phyloP scores from a whole-genome alignment of 2,113 vertebrate genomes.

The Synodontis membranacea region DNA sequence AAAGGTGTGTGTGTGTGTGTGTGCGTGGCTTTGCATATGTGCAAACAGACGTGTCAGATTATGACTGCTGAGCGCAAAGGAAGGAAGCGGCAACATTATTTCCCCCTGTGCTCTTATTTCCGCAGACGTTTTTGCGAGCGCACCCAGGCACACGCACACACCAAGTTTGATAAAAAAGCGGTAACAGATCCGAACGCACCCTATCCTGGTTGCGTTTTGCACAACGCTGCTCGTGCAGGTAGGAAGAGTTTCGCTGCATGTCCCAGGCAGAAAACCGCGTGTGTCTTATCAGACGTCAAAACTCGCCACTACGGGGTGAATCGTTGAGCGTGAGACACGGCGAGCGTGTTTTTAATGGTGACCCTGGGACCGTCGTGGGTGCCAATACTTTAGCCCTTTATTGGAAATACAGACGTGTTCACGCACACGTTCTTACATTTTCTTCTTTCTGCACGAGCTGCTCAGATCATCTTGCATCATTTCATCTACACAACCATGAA shows the following conservation, averaged over 20 bases:
- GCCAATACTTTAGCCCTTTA: neutral
- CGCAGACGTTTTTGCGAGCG: no score
- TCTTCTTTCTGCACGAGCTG: no score
- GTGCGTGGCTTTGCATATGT: neutral
- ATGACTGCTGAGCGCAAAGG: slow-evolving; percentile 25
- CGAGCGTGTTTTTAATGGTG: neutral
- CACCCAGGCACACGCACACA: slow-evolving; percentile 5
- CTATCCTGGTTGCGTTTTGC: neutral
- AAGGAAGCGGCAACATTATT: slow-evolving; percentile 1
- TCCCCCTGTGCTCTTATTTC: neutral
- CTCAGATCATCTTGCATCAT: no score
- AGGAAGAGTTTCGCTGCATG: neutral
- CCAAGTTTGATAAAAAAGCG: neutral
- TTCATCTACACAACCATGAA: no score
- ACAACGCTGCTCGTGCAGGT: neutral
- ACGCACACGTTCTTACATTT: no score
- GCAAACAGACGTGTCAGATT: slow-evolving; percentile 7
- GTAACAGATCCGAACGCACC: neutral
- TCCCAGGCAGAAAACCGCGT: neutral
- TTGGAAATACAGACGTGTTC: neutral
- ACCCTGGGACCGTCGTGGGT: neutral
- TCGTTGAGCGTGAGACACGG: neutral
- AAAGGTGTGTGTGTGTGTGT: slow-evolving; percentile 8
- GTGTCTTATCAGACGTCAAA: neutral
- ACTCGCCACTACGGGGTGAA: neutral